phyloP scores from a whole-genome alignment of 1,140 invertebrate genomes.

The Zelostemma sp. region DNA sequence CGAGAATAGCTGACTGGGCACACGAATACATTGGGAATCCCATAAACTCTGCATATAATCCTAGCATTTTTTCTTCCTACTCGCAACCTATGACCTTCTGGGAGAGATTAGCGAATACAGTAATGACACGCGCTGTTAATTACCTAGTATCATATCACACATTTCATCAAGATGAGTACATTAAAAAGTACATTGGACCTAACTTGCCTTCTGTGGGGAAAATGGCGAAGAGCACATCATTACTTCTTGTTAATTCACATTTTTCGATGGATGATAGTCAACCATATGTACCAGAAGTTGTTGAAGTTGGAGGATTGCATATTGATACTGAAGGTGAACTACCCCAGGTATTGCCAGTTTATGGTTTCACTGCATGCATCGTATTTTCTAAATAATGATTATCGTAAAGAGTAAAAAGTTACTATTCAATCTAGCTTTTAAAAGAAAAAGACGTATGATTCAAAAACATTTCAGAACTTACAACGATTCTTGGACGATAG shows the following conservation, averaged over 20 bases:
- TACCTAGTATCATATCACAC: not conserved
- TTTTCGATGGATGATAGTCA: slow-evolving; percentile 64
- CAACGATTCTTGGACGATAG: slow-evolving; percentile 71
- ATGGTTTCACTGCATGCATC: no score
- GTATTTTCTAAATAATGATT: no score
- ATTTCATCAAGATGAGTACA: not conserved
- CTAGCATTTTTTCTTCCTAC: slow-evolving; percentile 5
- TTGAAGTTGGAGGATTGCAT: slow-evolving; percentile 75
- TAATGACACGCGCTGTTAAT: not conserved
- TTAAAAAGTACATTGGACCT: slow-evolving; percentile 9
- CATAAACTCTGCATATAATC: slow-evolving; percentile 11
- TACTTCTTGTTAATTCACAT: slow-evolving; percentile 72
- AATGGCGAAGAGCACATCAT: slow-evolving; percentile 61
- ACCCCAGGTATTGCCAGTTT: not conserved
- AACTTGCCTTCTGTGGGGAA: slow-evolving; percentile 36
- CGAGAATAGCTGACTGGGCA: slow-evolving; percentile 8
- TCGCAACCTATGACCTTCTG: slow-evolving; percentile 15
- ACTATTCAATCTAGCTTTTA: no score
- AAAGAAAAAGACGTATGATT: no score
- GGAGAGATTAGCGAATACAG: slow-evolving; percentile 14
- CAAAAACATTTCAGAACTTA: slow-evolving; percentile 71
- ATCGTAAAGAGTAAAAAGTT: no score
- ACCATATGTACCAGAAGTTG: slow-evolving; percentile 63
- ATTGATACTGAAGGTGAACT: slow-evolving; percentile 34
- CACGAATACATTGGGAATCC: slow-evolving; percentile 5